Evolutionary conservation across 2,113 vertebrate genomes (phyloP), one percentile per base, ranked within the genome.

Genomic region (Xyliphius kryptos): DNA sequence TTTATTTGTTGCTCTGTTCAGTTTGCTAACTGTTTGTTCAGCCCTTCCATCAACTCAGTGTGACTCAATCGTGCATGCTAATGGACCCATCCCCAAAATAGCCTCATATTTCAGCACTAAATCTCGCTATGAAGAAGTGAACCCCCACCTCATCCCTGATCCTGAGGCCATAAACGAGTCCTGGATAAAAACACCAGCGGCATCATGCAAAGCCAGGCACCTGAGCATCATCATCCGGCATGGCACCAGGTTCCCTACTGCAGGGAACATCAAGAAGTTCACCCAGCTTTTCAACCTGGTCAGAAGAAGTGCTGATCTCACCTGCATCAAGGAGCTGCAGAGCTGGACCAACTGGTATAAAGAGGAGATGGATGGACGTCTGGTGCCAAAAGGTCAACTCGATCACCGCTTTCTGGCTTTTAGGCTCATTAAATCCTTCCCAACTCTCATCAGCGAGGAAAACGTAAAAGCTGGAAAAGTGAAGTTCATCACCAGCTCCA

Each of bases 221-320:
- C 70, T 95, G 51, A 88, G 86, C 0, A 91, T 89, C 11, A 70
- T 98, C 21, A 76, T 95, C 67, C 83, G 94, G 5, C 95, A 98
- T 56, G 95, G 95, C 43, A 95, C 92, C 0, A 86, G 95, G 63
- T 93, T 91, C 77, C 95, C 95, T 0, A 95, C 92, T 1, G 55
- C 56, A 58, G 89, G 87, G 17, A 93, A 92, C 69, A 74, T 94
- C 40, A 77, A 81, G 69, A 87, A 90, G 73, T 87, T 98, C 84
- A 73, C 60, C 50, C 51, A 78, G 40, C 57, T 96, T 4, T 83
- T 90, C 65, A 15, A 70, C 0, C 67, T 90, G 8, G 78, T 95
- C 0, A 68, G 32, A 60, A 49, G 22, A 5, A 49, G 60, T 7
- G 77, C 77, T 1, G 3, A 60, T 3, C 41, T 68, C 41, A 71